Percentiles rank a stretch among this genome's conserved stretches.
These are phyloP conservation scores for Harpalus rubripes DNA, from an alignment of 2,888 invertebrate genomes.

Conservation along the genomic window DNA sequence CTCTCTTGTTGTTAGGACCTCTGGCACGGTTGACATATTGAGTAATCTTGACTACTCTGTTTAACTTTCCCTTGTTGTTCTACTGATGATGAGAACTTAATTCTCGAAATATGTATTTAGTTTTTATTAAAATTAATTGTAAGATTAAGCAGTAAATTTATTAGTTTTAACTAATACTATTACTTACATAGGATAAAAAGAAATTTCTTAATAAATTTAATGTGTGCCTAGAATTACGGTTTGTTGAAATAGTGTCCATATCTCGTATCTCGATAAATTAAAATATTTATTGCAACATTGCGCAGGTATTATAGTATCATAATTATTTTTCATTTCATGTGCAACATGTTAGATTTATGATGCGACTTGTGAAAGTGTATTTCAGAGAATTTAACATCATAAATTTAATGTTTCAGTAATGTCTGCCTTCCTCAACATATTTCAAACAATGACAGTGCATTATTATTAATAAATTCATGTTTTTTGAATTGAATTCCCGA, in stretches of 20 bases:
- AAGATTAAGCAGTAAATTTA: too few relatives aligned
- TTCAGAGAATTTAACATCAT: conserved; percentile 34
- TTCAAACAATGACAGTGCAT: conserved; percentile 2
- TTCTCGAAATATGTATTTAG: too few relatives aligned
- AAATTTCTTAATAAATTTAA: background rate
- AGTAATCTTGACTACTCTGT: too few relatives aligned
- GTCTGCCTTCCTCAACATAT: conserved; percentile 1
- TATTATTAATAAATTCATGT: conserved; percentile 41
- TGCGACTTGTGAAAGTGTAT: conserved; percentile 46
- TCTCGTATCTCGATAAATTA: background rate
- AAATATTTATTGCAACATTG: conserved; percentile 1
- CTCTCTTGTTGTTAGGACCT: too few relatives aligned
- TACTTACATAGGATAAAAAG: background rate
- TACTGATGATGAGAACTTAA: too few relatives aligned
- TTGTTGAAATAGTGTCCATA: background rate
- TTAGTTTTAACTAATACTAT: background rate
- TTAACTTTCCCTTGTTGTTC: too few relatives aligned
- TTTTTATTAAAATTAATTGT: too few relatives aligned
- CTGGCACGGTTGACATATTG: too few relatives aligned
- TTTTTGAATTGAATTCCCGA: conserved; percentile 10
- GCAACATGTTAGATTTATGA: conserved; percentile 38
- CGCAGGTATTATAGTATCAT: conserved; percentile 19
- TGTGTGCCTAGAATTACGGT: background rate
- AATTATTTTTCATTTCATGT: conserved; percentile 24
- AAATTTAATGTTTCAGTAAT: conserved; percentile 37